Evolutionary conservation across 2,888 invertebrate species (phyloP).

Genomic region (Bhutanitis thaidina): DNA sequence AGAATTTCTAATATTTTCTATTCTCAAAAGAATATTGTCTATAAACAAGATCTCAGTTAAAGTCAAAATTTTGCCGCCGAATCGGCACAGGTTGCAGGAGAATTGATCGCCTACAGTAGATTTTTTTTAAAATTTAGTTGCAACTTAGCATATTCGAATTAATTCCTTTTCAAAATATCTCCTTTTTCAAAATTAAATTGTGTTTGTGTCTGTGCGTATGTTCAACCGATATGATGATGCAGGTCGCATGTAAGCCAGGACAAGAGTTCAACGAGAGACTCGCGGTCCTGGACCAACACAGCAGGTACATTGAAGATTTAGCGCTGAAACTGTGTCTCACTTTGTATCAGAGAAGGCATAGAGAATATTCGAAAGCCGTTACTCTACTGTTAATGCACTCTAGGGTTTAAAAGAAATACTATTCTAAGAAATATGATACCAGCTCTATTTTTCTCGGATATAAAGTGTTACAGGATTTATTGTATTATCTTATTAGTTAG

Average conservation of each 20-base stretch:
- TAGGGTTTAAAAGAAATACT: too few species aligned
- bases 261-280: slow-evolving; percentile 60
- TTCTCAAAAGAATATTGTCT: too few species aligned
- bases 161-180: too few species aligned
- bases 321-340: slow-evolving; percentile 26
- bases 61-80: not conserved
- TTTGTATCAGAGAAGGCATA: slow-evolving; percentile 31
- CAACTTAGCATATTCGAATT: too few species aligned
- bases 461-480: slow-evolving; percentile 3
- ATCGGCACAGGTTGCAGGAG: not conserved
- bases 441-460: slow-evolving; percentile 13
- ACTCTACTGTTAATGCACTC: not conserved
- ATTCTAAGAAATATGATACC: not conserved
- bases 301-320: slow-evolving; percentile 58
- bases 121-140: not conserved
- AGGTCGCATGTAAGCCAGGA: slow-evolving; percentile 74
- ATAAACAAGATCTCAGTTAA: not conserved
- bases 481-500: not conserved
- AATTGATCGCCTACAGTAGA: not conserved
- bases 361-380: not conserved
- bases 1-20: not conserved
- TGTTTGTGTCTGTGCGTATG: slow-evolving; percentile 36
- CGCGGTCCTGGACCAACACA: slow-evolving; percentile 59
- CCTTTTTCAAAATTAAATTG: not conserved
- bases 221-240: slow-evolving; percentile 44